Evolutionary conservation across 2,797 vertebrate genomes (phyloP), one percentile per base, ranked within the genome.

Genomic region (Salmo trutta): DNA sequence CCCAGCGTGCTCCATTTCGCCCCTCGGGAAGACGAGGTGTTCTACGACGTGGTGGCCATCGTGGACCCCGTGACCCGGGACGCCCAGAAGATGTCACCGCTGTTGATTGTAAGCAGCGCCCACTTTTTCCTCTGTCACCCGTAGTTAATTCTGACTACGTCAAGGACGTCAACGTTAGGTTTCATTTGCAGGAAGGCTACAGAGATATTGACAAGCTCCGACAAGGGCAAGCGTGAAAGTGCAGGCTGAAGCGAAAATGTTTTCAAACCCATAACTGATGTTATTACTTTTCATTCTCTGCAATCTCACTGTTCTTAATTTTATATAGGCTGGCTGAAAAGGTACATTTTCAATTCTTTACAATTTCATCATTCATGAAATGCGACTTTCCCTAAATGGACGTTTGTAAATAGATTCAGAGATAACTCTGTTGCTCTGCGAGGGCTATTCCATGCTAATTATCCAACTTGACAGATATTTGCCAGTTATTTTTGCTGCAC

Each of bases 61-160:
- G 93, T 98, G 81, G 98, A 99, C 88, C 98, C 98, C 4, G 87
- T 99, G 79, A 96, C 96, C 5, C 95, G 97, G 91, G 95, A 96
- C 73, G 97, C 97, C 72, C 98, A 99, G 94, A 98, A 97, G 92
- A 93, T 99, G 93, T 88, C 96, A 67, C 91, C 96, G 21, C 90
- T 99, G 67, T 83, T 99, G 80, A 93, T 94, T 85, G 98, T 99
- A 95, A 96, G 97, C 75, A 64, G 10, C 14, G 3, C 24, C 19
- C 17, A 19, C 24, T 68, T 10, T 65, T 17, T 17, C 3, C 56
- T 0, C n/a, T 73, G 27, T 41, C 6, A 52, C 72, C 36, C 65
- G 52, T 8, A 19, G 77, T 14, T 27, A 73, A 65, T 79, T 53
- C 5, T 51, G 2, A 65, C 52, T 64, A 16, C 14, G 73, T 52